Conservation (phyloP, 2,797 vertebrate species). For the Thaleichthys pacificus region DNA sequence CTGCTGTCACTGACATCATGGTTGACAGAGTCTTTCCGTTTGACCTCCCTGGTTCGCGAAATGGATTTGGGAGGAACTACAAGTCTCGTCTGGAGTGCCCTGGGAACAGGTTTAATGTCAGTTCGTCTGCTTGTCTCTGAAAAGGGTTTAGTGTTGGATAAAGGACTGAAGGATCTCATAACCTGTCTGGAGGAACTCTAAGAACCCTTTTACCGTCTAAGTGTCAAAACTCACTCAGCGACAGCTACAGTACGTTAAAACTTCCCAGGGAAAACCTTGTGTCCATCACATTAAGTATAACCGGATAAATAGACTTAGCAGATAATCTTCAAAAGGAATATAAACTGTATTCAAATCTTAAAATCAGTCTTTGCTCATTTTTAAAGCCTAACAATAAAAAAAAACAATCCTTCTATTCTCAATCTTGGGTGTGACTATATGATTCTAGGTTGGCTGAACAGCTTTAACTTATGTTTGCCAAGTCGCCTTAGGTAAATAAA, state of each 20-base stretch:
- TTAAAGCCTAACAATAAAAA: background rate
- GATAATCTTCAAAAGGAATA: background rate
- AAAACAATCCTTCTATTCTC: background rate
- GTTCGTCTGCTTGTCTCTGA: background rate
- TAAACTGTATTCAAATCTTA: background rate
- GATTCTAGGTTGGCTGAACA: background rate
- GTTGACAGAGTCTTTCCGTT: constrained; percentile 2
- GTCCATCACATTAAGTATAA: background rate
- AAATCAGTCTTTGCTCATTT: background rate
- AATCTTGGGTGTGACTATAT: background rate
- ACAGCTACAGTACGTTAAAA: background rate
- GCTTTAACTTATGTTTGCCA: constrained; percentile 35
- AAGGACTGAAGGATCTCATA: background rate
- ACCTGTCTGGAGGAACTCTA: background rate
- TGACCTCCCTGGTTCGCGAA: background rate
- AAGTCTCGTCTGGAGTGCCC: background rate
- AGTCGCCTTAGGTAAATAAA: constrained; percentile 21
- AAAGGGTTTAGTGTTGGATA: background rate
- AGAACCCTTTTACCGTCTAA: background rate
- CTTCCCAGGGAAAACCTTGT: background rate
- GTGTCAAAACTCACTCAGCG: background rate
- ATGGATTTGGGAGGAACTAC: background rate
- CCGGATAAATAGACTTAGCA: no score
- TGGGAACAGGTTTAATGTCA: background rate
- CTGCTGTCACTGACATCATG: background rate